These are phyloP conservation scores for Crax fasciolata DNA, from an alignment of 2,797 vertebrate species.

Conservation along the genomic window DNA sequence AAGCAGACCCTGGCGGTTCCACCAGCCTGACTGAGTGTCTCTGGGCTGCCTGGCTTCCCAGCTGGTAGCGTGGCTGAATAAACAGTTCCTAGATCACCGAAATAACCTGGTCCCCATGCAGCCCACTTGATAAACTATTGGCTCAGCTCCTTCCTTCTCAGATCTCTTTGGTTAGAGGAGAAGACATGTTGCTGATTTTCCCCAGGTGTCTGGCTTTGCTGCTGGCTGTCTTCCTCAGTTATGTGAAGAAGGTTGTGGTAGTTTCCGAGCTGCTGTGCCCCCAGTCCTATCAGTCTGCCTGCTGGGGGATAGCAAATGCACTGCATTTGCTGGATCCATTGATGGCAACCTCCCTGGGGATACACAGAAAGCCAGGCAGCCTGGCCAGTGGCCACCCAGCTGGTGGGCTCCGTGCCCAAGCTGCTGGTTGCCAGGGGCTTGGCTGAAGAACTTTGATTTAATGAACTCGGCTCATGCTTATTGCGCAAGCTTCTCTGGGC, in stretches of 20 bases:
- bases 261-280: not conserved
- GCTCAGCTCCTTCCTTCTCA: not conserved
- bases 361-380: not conserved
- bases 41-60: not conserved
- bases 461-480: rapidly evolving
- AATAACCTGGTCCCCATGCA: not conserved
- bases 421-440: not conserved
- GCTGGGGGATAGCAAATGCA: rapidly evolving
- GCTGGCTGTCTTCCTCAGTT: rapidly evolving
- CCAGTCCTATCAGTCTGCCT: not conserved
- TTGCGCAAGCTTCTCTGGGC: not conserved
- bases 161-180: not conserved
- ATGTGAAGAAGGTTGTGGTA: not conserved
- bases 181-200: not conserved
- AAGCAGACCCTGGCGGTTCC: rapidly evolving
- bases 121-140: too few relatives aligned
- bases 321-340: not conserved
- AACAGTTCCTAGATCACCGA: not conserved
- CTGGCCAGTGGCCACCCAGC: not conserved
- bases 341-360: not conserved
- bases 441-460: not conserved
- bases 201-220: rapidly evolving
- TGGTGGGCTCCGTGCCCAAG: not conserved
- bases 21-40: not conserved
- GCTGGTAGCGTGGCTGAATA: not conserved